These are phyloP conservation scores for Heteronetta atricapilla DNA, from an alignment of 2,113 vertebrate species.

Conservation along the genomic window DNA sequence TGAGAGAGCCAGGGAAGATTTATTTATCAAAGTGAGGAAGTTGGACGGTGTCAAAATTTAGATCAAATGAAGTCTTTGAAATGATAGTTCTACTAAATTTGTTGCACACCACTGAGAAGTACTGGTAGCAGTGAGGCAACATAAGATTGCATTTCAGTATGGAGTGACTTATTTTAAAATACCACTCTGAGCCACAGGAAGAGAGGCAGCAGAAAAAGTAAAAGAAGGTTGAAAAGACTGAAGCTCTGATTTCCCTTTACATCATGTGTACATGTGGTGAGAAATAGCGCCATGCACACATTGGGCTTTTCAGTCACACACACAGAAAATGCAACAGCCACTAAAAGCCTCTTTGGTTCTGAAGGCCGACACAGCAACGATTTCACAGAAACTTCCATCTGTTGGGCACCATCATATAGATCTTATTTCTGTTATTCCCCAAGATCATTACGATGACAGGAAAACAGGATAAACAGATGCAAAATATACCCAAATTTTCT, in stretches of 20 bases:
- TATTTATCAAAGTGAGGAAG: neutral
- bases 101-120: neutral
- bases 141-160: neutral
- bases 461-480: neutral
- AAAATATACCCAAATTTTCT: neutral
- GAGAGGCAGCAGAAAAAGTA: neutral
- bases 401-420: neutral
- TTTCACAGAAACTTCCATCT: neutral
- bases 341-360: neutral
- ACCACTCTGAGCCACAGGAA: neutral
- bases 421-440: neutral
- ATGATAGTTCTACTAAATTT: neutral
- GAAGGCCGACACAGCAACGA: neutral
- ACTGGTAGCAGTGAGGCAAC: neutral
- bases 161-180: neutral
- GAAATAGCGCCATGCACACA: neutral
- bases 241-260: neutral
- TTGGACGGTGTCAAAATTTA: neutral
- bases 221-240: neutral
- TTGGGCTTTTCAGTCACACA: neutral
- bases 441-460: neutral
- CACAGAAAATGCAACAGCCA: neutral
- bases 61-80: neutral
- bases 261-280: neutral
- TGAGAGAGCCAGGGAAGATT: neutral